Evolutionary conservation across 2,888 invertebrate genomes (phyloP).

Genomic region (Scaptomyza polygonia): DNA sequence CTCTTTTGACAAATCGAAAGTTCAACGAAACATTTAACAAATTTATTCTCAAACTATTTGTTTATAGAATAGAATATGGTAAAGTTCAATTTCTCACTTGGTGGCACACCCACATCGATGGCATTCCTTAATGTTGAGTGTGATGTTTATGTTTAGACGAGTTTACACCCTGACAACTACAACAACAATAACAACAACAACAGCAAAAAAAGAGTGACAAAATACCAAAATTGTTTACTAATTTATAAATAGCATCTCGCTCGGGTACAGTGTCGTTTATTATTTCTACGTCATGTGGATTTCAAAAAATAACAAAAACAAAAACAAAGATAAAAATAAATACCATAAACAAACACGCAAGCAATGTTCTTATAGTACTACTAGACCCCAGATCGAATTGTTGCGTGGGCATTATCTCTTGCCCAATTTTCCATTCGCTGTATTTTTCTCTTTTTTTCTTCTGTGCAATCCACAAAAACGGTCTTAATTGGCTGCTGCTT

Average conservation of each 20-base stretch:
- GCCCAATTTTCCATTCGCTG: slow-evolving; percentile 6
- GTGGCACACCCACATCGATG: neutral
- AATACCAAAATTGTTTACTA: neutral
- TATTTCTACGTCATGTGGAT: slow-evolving; percentile 26
- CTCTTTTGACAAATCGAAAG: no score
- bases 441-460: neutral
- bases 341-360: slow-evolving; percentile 4
- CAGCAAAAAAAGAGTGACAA: no score
- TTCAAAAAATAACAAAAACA: neutral
- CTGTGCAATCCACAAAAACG: slow-evolving; percentile 7
- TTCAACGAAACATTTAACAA: no score
- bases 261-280: slow-evolving; percentile 29
- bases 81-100: neutral
- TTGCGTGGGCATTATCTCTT: slow-evolving; percentile 39
- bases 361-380: slow-evolving; percentile 18
- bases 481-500: slow-evolving; percentile 14
- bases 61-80: neutral
- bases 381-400: slow-evolving; percentile 4
- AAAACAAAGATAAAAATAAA: neutral
- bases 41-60: neutral
- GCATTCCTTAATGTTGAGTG: neutral
- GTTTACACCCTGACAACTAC: no score
- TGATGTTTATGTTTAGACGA: neutral
- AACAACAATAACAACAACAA: no score
- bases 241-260: slow-evolving; percentile 21